Evolutionary conservation across 2,797 vertebrate species (phyloP).

Genomic region (Halcyon leucocephala): DNA sequence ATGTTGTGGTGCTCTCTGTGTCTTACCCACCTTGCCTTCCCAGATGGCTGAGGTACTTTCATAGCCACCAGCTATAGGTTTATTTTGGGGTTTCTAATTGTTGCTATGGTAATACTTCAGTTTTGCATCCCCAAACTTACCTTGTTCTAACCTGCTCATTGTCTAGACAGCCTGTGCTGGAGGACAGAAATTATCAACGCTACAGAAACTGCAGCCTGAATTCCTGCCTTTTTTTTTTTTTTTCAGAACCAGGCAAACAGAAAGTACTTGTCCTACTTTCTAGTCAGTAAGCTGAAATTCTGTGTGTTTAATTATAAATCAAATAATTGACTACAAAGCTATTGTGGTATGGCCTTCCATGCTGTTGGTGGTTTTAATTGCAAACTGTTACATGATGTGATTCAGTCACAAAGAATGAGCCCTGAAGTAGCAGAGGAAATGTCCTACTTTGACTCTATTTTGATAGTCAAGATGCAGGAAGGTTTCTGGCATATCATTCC

Average conservation of each 20-base stretch:
- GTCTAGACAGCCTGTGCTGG: constrained; percentile 37
- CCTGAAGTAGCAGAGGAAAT: constrained; percentile 31
- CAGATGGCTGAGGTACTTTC: constrained; percentile 17
- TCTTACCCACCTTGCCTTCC: constrained; percentile 4
- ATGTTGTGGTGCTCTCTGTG: neutral
- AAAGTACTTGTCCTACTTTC: constrained; percentile 63
- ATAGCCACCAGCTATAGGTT: constrained; percentile 30
- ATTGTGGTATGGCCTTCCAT: constrained; percentile 48
- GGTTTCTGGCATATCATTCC: neutral
- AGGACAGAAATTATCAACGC: constrained; percentile 34
- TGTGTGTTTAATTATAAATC: constrained; percentile 71
- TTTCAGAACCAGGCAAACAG: constrained; percentile 25
- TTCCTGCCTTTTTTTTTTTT: neutral
- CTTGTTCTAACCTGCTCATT: constrained; percentile 64
- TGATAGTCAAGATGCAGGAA: neutral
- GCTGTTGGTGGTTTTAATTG: constrained; percentile 54
- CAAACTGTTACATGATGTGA: constrained; percentile 35
- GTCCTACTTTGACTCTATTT: constrained; percentile 55
- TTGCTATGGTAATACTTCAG: constrained; percentile 66
- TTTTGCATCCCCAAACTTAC: constrained; percentile 53
- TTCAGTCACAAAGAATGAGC: constrained; percentile 50
- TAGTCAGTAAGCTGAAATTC: constrained; percentile 65
- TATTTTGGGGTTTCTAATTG: constrained; percentile 33
- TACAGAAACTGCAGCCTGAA: constrained; percentile 31
- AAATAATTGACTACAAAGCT: constrained; percentile 70